Base-by-base conservation (phyloP, 2,888 invertebrate species). In the Calephelis perditalis region DNA sequence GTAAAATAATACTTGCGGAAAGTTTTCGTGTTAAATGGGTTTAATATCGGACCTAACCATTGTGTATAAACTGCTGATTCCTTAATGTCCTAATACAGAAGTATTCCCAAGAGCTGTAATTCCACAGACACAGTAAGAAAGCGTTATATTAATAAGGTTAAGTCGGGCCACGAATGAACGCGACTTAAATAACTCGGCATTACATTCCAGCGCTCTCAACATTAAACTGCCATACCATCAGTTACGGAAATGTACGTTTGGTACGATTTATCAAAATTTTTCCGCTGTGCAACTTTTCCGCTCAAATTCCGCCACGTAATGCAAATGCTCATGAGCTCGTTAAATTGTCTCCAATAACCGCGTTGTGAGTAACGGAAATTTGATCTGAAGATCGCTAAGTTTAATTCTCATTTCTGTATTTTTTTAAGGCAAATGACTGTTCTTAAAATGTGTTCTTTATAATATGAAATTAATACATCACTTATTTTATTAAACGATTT, bases 401-500 rank as follows among this genome's bases (percentile, higher is more conserved):
- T 26, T 62, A 46, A 56, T 59, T 55, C 56, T 60, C 60, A 57
- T 59, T 64, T 62, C 49, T 61, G 57, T 56, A 49, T 63, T 64
- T 60, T 60, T 58, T 55, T 47, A 45, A 63, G 80, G 79, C 79
- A 79, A 82, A 77, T 78, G 82, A 83, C 82, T 86, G 86, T 81
- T 86, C 81, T 81, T 82, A 73, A 82, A 79, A 86, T 84, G 86
- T 88, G 87, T 88, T 87, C 84, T 83, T 78, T 78, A 76, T 26
- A 26, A 26, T 82, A 81, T 80, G 76, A 83, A 84, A 84, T 79
- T 84, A 84, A 83, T 82, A 86, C 87, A 84, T 89, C 82, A 87
- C 83, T 90, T 89, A 90, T 90, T 90, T 90, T 89, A 90, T 82
- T 90, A 89, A 90, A 90, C 61, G 65, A 68, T 67, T 68, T 65